phyloP scores from a whole-genome alignment of 2,113 vertebrate species.

The Clupea harengus region DNA sequence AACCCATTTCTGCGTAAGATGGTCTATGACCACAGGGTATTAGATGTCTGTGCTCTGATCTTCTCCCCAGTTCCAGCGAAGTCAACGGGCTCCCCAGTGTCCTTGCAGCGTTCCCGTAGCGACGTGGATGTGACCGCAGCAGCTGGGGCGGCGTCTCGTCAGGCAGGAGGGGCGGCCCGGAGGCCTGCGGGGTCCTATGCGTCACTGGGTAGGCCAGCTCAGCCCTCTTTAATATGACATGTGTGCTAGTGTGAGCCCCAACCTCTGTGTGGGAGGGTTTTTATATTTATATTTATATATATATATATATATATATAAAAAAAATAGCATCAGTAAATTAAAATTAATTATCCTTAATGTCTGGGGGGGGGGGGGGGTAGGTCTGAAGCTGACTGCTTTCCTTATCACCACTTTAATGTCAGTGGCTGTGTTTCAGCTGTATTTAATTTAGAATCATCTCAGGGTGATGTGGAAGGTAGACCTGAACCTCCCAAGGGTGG shows the following conservation, averaged over 20 bases:
- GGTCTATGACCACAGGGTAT: neutral
- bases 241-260: too few relatives aligned
- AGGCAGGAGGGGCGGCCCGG: conserved; percentile 71
- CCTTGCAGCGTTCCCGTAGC: conserved; percentile 91
- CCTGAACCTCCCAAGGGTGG: neutral
- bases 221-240: neutral
- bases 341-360: neutral
- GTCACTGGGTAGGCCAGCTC: conserved; percentile 80
- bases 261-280: too few relatives aligned
- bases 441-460: too few relatives aligned
- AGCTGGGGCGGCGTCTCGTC: conserved; percentile 83
- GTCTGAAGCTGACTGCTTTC: too few relatives aligned
- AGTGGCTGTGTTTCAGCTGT: neutral
- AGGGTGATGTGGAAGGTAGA: too few relatives aligned
- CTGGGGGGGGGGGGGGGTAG: too few relatives aligned
- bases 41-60: neutral
- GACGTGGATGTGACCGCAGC: conserved; percentile 95
- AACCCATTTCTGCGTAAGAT: too few relatives aligned
- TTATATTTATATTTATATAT: too few relatives aligned
- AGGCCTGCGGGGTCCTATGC: conserved; percentile 84
- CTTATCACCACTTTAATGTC: too few relatives aligned
- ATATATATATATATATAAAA: too few relatives aligned
- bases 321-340: neutral
- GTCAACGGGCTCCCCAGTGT: conserved; percentile 71
- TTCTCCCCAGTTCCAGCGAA: conserved; percentile 78